Percentiles rank a stretch among this genome's conserved stretches.
phyloP scores from a whole-genome alignment of 1,140 invertebrate species.

The Drosophila ficusphila region DNA sequence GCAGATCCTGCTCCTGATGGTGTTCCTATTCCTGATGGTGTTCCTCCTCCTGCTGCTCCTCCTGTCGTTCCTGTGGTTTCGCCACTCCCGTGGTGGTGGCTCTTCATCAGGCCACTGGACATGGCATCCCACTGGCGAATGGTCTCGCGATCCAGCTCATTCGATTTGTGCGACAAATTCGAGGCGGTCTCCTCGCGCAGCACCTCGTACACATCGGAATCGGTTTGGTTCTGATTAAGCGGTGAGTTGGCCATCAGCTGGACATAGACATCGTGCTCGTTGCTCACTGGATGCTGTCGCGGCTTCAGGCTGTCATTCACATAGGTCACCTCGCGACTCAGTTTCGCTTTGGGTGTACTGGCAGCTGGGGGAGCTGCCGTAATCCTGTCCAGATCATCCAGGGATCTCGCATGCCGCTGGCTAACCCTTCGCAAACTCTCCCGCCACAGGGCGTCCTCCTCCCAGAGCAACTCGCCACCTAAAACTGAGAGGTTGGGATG shows the following conservation, averaged over 20 bases:
- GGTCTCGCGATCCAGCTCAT: constrained; percentile 93
- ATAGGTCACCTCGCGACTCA: constrained; percentile 89
- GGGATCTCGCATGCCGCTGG: constrained; percentile 90
- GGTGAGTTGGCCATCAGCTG: constrained; percentile 84
- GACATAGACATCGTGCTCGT: constrained; percentile 87
- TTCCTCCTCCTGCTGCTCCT: constrained; percentile 6
- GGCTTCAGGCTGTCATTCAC: constrained; percentile 86
- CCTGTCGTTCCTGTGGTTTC: neutral
- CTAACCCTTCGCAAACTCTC: constrained; percentile 91
- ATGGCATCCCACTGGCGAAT: constrained; percentile 94
- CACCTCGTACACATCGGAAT: constrained; percentile 80
- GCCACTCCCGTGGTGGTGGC: constrained; percentile 43
- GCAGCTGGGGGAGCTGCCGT: constrained; percentile 26
- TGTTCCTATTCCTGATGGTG: too few relatives aligned
- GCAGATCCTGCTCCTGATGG: constrained; percentile 29
- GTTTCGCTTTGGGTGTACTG: constrained; percentile 79
- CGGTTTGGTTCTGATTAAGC: constrained; percentile 23
- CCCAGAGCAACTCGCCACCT: constrained; percentile 90
- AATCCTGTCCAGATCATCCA: constrained; percentile 90
- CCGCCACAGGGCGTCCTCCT: constrained; percentile 92
- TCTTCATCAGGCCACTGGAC: constrained; percentile 89
- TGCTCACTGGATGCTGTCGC: constrained; percentile 69
- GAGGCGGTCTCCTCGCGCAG: constrained; percentile 76
- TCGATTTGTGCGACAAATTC: constrained; percentile 84
- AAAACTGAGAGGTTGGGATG: constrained; percentile 72